These are phyloP conservation scores for Gephyroberyx darwinii DNA, from an alignment of 2,797 vertebrate genomes.

Conservation along the genomic window DNA sequence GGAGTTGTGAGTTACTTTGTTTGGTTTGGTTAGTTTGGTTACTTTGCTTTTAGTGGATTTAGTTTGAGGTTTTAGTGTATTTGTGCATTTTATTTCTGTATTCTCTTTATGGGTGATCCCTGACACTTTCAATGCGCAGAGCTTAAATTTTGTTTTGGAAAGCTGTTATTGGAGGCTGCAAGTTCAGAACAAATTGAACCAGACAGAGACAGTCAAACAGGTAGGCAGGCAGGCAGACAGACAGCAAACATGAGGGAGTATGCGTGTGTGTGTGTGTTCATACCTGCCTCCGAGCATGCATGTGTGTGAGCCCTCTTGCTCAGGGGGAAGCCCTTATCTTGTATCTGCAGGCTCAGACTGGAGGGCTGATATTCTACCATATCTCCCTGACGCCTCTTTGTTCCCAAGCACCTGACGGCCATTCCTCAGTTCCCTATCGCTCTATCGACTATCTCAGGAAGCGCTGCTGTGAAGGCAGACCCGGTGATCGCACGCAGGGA, in stretches of 20 bases:
- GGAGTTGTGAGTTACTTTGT: too few species aligned
- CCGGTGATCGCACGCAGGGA: slow-evolving; percentile 57
- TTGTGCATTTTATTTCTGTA: not conserved
- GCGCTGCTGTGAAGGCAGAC: slow-evolving; percentile 58
- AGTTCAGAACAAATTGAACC: slow-evolving; percentile 12
- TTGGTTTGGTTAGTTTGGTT: too few species aligned
- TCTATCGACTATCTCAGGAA: slow-evolving; percentile 62
- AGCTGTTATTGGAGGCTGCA: slow-evolving; percentile 5
- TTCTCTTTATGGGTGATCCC: slow-evolving; percentile 1
- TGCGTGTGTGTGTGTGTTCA: slow-evolving; percentile 27
- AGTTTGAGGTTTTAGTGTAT: not conserved
- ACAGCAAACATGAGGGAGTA: slow-evolving; percentile 13
- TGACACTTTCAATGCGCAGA: slow-evolving; percentile 8
- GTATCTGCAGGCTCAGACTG: slow-evolving; percentile 77
- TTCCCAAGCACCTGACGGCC: slow-evolving; percentile 76
- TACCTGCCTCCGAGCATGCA: slow-evolving; percentile 45
- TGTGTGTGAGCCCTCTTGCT: slow-evolving; percentile 54
- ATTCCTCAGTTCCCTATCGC: slow-evolving; percentile 67
- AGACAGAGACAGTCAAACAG: slow-evolving; percentile 20
- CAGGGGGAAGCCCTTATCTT: slow-evolving; percentile 74
- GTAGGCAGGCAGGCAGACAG: slow-evolving; percentile 33
- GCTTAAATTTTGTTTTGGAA: slow-evolving; percentile 14
- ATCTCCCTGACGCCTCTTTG: slow-evolving; percentile 76
- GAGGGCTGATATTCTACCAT: slow-evolving; percentile 73
- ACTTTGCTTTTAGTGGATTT: slow-evolving; percentile 14